Percentiles rank a stretch among this genome's conserved stretches.
Conservation (phyloP, 30 jellyfish, hydroid and myxozoan species). For the Catostylus mosaicus region DNA sequence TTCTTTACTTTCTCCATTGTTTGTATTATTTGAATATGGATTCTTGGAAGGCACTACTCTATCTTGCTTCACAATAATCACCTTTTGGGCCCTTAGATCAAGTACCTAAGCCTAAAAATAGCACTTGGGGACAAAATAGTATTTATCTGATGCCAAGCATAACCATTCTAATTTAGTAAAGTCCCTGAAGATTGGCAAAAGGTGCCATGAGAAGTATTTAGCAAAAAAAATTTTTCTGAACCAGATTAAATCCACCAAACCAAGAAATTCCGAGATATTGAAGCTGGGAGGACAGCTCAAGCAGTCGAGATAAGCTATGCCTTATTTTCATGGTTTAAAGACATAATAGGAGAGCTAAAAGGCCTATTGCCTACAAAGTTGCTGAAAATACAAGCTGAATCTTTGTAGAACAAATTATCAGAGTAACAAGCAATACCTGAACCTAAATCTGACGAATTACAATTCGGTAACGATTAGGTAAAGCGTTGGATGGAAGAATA, state of each 20-base stretch:
- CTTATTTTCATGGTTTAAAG: conserved; percentile 33
- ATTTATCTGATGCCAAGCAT: conserved; percentile 46
- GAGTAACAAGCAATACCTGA: conserved; percentile 34
- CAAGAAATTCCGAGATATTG: conserved; percentile 53
- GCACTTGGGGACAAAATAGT: too few species aligned
- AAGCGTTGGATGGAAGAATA: conserved; percentile 70
- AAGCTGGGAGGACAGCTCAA: conserved; percentile 71
- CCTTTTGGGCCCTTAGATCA: too few species aligned
- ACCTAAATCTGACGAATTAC: conserved; percentile 35
- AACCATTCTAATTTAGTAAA: conserved; percentile 29
- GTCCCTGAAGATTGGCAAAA: conserved; percentile 62
- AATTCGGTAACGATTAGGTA: conserved; percentile 60
- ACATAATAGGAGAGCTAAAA: conserved; percentile 35
- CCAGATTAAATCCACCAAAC: conserved; percentile 28
- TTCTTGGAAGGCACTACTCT: too few species aligned
- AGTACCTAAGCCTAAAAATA: too few species aligned
- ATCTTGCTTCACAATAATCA: too few species aligned
- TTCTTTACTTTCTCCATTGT: too few species aligned
- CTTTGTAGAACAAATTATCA: conserved; percentile 28
- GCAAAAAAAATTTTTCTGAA: conserved; percentile 61
- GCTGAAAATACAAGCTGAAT: conserved; percentile 28
- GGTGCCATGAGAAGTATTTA: conserved; percentile 64
- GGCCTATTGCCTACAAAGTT: conserved; percentile 42
- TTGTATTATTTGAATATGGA: too few species aligned
- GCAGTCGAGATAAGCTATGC: conserved; percentile 56